phyloP scores from a whole-genome alignment of 1,140 invertebrate genomes.

The Sogatella furcifera region DNA sequence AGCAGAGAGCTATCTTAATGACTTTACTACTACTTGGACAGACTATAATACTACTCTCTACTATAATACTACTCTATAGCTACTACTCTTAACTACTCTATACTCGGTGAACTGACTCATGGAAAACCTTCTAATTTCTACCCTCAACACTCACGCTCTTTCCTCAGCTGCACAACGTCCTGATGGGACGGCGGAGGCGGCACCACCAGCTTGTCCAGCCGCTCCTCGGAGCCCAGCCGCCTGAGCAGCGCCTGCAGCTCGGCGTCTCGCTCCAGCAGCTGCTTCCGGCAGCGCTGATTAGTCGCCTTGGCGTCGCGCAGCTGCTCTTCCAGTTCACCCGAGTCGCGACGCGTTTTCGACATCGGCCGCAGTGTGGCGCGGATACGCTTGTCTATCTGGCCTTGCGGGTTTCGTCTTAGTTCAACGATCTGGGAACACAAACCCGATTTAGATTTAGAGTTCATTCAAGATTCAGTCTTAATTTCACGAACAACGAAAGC shows the following conservation, averaged over 20 bases:
- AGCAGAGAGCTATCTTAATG: no score
- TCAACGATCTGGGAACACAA: constrained; percentile 70
- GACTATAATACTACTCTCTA: no score
- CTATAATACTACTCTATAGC: no score
- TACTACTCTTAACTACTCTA: no score
- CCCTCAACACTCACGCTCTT: constrained; percentile 17
- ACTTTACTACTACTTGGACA: no score
- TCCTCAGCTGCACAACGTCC: constrained; percentile 16
- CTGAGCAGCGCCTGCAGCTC: constrained; percentile 54
- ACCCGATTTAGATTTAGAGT: no score
- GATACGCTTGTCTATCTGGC: constrained; percentile 66
- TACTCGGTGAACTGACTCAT: no score
- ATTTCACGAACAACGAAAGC: no score
- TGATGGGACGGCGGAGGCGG: constrained; percentile 6
- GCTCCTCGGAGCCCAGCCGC: constrained; percentile 34
- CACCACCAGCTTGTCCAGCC: not conserved
- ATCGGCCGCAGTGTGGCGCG: constrained; percentile 64
- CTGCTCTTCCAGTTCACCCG: constrained; percentile 64
- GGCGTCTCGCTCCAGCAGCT: constrained; percentile 64
- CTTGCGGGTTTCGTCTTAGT: constrained; percentile 76
- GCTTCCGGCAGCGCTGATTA: constrained; percentile 66
- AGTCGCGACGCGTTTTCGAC: constrained; percentile 57
- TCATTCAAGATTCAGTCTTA: no score
- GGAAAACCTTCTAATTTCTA: no score
- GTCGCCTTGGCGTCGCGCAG: constrained; percentile 63